Evolutionary conservation across 2,113 vertebrate species (phyloP).

Genomic region (Onychorhynchus coronatus): DNA sequence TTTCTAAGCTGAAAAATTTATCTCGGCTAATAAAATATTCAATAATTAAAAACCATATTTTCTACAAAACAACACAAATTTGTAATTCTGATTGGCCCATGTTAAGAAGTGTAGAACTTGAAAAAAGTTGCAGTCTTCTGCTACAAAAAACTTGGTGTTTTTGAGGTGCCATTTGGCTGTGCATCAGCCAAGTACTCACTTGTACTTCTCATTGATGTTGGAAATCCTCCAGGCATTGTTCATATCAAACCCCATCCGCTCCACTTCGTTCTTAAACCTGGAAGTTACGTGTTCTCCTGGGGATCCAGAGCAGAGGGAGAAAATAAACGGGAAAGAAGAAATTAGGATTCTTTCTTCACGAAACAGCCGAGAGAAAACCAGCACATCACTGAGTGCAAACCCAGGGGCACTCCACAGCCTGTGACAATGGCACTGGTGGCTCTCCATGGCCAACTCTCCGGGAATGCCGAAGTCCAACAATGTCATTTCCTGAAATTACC

Average conservation of each 20-base stretch:
- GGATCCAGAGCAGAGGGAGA: neutral
- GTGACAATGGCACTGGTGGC: too few relatives aligned
- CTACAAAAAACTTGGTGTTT: neutral
- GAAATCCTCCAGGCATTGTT: constrained; percentile 98
- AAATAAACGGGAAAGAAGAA: neutral
- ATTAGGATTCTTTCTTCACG: neutral
- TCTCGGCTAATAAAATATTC: neutral
- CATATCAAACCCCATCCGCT: constrained; percentile 97
- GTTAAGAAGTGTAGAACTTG: neutral
- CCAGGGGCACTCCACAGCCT: neutral
- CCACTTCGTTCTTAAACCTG: constrained; percentile 96
- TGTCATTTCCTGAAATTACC: neutral
- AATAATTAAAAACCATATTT: neutral
- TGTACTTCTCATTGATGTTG: constrained; percentile 97
- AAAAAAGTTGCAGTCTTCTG: neutral
- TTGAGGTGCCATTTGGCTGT: neutral
- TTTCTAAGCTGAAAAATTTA: neutral
- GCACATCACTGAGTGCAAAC: neutral
- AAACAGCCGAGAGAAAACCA: neutral
- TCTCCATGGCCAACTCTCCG: neutral
- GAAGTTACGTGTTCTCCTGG: constrained; percentile 93
- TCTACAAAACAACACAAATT: neutral
- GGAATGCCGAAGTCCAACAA: neutral
- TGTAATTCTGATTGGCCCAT: neutral
- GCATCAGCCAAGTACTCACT: constrained; percentile 71